Base-by-base conservation (phyloP, 2,797 vertebrate genomes). In the Mus spretus region DNA sequence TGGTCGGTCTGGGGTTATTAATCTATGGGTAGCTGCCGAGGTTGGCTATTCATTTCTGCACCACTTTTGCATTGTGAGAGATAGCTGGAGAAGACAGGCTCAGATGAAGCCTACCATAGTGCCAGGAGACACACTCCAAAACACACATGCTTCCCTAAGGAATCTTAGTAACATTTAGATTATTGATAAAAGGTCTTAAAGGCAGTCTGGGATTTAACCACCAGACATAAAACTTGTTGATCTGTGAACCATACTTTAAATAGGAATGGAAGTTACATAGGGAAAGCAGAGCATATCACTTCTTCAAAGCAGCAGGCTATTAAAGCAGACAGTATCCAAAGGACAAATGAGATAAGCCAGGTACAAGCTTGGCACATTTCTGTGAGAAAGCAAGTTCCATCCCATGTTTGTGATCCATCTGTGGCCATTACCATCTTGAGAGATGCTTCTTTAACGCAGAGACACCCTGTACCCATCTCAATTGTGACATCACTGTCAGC, bases 81-180 rank as follows among this genome's bases (percentile, higher is more conserved):
- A 89, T 47, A 28, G 4, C 67, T 80, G 14, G 28, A 19, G 22
- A n/a, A 53, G 14, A 47, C 26, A 47, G 63, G 44, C 70, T 74
- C 6, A 34, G 2, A 40, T 11, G n/a, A 93, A 80, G 83, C 44
- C n/a, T 57, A 15, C 22, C 13, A 1, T 14, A 31, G 15, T 15
- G 10, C 44, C 34, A 40, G 57, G 50, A 91, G 84, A 6, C 14
- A 44, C 1, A 57, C 26, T 55, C 28, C 12, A n/a, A 37, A 11
- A 9, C 4, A 10, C 22, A 37, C 0, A 44, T 11, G 0, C 37
- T 6, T 61, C 24, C 87, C 4, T 8, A 10, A 13, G 65, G 53
- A 59, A 57, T 34, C n/a, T 55, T 74, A 40, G n/a, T 91, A 81
- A 87, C 53, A 63, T 81, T 65, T 61, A 80, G 26, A 81, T 72